These are phyloP conservation scores for Noctua comes DNA, from an alignment of 2,888 invertebrate genomes.

Conservation along the genomic window DNA sequence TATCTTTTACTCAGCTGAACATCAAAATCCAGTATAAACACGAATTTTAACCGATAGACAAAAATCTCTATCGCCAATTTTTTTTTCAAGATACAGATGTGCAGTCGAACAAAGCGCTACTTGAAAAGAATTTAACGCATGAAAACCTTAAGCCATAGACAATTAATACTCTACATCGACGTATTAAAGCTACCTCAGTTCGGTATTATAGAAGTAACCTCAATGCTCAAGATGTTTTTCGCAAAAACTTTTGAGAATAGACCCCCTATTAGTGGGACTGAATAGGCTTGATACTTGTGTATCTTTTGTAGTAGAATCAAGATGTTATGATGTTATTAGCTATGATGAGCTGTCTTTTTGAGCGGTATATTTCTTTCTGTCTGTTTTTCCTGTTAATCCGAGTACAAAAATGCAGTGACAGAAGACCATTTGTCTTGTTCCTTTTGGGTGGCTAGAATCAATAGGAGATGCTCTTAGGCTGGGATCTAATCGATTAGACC, in stretches of 20 bases:
- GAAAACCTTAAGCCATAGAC: constrained; percentile 71
- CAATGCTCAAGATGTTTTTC: constrained; percentile 49
- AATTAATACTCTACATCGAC: constrained; percentile 65
- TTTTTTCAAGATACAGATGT: constrained; percentile 72
- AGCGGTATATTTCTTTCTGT: neutral
- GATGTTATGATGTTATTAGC: constrained; percentile 67
- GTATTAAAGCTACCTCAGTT: constrained; percentile 65
- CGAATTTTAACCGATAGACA: neutral
- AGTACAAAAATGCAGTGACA: neutral
- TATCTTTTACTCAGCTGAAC: constrained; percentile 6
- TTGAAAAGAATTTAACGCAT: constrained; percentile 85
- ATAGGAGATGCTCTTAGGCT: neutral
- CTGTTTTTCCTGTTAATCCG: neutral
- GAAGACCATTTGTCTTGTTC: neutral
- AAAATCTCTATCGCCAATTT: constrained; percentile 23
- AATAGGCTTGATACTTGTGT: constrained; percentile 71
- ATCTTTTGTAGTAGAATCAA: constrained; percentile 58
- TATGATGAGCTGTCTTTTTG: constrained; percentile 36
- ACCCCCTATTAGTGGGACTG: constrained; percentile 71
- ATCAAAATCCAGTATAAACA: neutral
- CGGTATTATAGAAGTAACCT: constrained; percentile 41
- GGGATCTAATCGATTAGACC: neutral
- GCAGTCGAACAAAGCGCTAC: constrained; percentile 71
- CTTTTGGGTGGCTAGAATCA: neutral
- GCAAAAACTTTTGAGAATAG: constrained; percentile 70